Evolutionary conservation across 2,888 invertebrate genomes (phyloP).

Genomic region (Aporophyla lueneburgensis): DNA sequence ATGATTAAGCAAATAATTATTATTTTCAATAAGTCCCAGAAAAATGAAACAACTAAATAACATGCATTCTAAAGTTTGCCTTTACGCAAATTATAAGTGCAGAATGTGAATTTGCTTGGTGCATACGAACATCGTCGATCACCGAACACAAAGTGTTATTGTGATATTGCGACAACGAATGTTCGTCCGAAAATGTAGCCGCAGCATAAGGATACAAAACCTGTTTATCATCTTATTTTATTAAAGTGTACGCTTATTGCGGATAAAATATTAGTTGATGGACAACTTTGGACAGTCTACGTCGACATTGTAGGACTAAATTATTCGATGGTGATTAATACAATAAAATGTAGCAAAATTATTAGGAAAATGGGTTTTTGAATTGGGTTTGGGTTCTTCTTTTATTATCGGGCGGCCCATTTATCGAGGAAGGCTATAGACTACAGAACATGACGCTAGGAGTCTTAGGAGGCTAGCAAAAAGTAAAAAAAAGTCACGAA

Average conservation of each 20-base stretch:
- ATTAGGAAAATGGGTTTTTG: background rate
- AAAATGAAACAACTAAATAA: background rate
- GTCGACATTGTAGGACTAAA: background rate
- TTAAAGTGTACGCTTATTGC: background rate
- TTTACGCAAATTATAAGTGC: no score
- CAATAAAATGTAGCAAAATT: background rate
- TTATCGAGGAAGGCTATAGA: no score
- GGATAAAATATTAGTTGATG: constrained; percentile 19
- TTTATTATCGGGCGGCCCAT: no score
- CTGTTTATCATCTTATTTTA: background rate
- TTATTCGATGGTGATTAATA: background rate
- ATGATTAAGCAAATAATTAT: background rate
- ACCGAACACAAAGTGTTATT: background rate
- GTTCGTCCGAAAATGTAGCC: constrained; percentile 2
- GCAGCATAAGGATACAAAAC: background rate
- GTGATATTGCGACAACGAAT: background rate
- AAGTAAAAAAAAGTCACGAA: no score
- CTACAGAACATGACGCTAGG: no score
- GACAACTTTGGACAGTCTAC: constrained; percentile 6
- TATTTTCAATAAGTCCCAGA: background rate
- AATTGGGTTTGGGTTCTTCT: background rate
- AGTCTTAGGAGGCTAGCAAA: no score
- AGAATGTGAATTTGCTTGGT: background rate
- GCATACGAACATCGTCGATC: background rate
- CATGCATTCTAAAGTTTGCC: background rate